These are phyloP conservation scores for Priapulus caudatus DNA, from an alignment of 2,888 invertebrate genomes.

Conservation along the genomic window DNA sequence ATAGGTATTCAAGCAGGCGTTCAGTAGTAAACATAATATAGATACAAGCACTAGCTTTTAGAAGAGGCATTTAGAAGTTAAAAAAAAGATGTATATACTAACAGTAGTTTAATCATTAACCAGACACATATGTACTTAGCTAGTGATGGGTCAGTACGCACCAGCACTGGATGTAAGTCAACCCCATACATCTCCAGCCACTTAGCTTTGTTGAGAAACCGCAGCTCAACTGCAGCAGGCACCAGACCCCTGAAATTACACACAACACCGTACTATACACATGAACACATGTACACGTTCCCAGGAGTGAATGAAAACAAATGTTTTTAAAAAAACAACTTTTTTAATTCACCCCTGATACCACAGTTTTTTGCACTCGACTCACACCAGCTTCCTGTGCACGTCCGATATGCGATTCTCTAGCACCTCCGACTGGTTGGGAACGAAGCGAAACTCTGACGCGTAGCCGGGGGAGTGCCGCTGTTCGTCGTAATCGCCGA, in stretches of 20 bases:
- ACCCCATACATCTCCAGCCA: conserved; percentile 98
- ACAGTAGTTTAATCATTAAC: too few species aligned
- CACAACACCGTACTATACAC: too few species aligned
- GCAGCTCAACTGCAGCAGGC: conserved; percentile 81
- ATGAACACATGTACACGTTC: too few species aligned
- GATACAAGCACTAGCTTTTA: too few species aligned
- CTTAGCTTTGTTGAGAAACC: conserved; percentile 91
- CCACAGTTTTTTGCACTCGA: conserved; percentile 21
- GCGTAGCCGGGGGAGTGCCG: conserved; percentile 80
- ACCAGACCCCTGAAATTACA: conserved; percentile 57
- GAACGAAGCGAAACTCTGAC: conserved; percentile 81
- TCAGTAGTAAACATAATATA: too few species aligned
- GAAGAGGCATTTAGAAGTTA: conserved; percentile 30
- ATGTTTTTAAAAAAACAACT: too few species aligned
- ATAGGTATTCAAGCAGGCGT: too few species aligned
- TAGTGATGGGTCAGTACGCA: conserved; percentile 44
- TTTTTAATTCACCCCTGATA: background rate
- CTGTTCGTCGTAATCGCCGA: conserved; percentile 83
- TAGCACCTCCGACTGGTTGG: conserved; percentile 80
- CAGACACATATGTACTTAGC: too few species aligned
- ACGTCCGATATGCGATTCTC: conserved; percentile 74
- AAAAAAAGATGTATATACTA: too few species aligned
- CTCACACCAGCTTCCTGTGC: conserved; percentile 75
- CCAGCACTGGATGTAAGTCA: conserved; percentile 88
- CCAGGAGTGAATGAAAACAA: too few species aligned